Evolutionary conservation across 2,888 invertebrate genomes (phyloP), one percentile per base, ranked within the genome.

Genomic region (Stramonita haemastoma): DNA sequence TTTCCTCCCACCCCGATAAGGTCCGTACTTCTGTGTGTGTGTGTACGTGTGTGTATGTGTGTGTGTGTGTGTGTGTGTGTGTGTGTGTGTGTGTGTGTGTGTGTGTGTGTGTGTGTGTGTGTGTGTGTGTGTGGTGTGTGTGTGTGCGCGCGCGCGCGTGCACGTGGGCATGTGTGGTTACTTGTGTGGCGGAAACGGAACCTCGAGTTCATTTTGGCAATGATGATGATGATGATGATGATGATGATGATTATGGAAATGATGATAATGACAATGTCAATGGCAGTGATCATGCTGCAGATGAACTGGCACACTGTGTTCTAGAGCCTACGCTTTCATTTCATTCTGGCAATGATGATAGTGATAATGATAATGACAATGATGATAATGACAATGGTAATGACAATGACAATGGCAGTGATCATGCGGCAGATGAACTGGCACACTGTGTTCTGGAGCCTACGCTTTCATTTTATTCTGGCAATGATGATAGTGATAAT

Each of bases 271-370:
- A 26, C 6, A 22, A 83, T 26, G 81, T 26, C 22, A 29, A 83
- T 56, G 83, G 19, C 6, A 32, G 32, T 32, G 77, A 32, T 15
- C 32, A 79, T 34, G 29, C 2, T 32, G 32, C 90, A 96, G 96
- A 94, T 96, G 57, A 93, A 93, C 79, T 96, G 98, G 98, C 97
- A 97, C 15, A 97, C 77, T 4, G 98, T 99, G 0, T 94, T 97
- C 56, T 97, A 97, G 94, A 99, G 98, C 0, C 96, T 98, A 19
- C 96, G 97, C 0, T 96, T 98, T 6, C 99, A 99, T 96, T 98
- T 98, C 94, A 86, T 97, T 0, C 97, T 99, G 90, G 95, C 94
- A 15, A 89, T 94, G 19, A 81, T 94, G 6, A 92, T 94, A 19
- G 91, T 95, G 26, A 60, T 2, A 22, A 73, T 73, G n/a, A 73